Conservation (phyloP, 2,888 invertebrate species). For the Leptinotarsa juncta region DNA sequence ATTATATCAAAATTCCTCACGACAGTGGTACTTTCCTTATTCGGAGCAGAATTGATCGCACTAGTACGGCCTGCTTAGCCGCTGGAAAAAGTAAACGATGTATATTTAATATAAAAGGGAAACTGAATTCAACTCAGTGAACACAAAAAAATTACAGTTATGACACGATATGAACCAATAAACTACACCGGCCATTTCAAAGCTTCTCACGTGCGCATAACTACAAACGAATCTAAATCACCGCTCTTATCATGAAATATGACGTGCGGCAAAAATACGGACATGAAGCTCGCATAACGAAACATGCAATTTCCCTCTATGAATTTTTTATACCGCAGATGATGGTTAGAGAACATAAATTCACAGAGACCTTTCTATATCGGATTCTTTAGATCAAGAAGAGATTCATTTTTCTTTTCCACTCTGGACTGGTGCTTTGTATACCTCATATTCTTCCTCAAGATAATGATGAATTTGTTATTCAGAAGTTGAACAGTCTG, state of each 20-base stretch:
- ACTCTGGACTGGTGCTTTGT: constrained; percentile 15
- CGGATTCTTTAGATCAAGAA: constrained; percentile 24
- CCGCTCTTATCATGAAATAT: constrained; percentile 26
- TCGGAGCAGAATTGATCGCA: too few relatives aligned
- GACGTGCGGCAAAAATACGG: constrained; percentile 24
- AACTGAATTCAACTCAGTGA: neutral
- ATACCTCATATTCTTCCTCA: constrained; percentile 21
- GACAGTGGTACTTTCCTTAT: too few relatives aligned
- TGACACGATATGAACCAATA: constrained; percentile 10
- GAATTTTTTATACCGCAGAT: constrained; percentile 29
- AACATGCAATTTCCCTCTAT: constrained; percentile 35
- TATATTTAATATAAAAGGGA: too few relatives aligned
- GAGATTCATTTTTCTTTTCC: constrained; percentile 20
- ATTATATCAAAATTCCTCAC: too few relatives aligned
- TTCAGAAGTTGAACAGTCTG: constrained; percentile 29
- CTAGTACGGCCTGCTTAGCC: too few relatives aligned
- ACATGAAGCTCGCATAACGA: constrained; percentile 1
- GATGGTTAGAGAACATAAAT: constrained; percentile 14
- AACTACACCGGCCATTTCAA: constrained; percentile 19
- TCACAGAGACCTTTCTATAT: constrained; percentile 20
- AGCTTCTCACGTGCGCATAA: constrained; percentile 28
- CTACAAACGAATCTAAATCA: constrained; percentile 27
- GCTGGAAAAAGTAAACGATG: too few relatives aligned
- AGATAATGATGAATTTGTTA: constrained; percentile 29
- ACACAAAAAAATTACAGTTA: neutral